phyloP scores from a whole-genome alignment of 2,797 vertebrate species.

The Sebastes minor region DNA sequence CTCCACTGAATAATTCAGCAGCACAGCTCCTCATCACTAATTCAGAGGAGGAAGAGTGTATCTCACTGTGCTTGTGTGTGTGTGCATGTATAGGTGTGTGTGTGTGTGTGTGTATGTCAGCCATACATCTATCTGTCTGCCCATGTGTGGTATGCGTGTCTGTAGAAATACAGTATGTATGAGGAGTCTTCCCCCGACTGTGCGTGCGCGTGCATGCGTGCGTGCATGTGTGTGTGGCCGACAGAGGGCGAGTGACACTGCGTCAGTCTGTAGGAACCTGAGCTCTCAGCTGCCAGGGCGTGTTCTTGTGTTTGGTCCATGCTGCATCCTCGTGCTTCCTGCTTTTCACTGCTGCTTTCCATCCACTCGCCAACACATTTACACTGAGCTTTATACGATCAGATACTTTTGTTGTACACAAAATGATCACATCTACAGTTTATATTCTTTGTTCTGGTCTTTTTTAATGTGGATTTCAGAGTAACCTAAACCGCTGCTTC shows the following conservation, averaged over 20 bases:
- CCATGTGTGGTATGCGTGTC: background rate
- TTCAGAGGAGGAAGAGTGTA: constrained; percentile 66
- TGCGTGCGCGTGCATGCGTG: background rate
- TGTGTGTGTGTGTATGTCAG: background rate
- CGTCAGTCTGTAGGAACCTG: constrained; percentile 48
- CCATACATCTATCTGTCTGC: background rate
- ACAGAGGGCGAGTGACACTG: constrained; percentile 40
- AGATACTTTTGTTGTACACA: background rate
- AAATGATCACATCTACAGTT: background rate
- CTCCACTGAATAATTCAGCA: constrained; percentile 76
- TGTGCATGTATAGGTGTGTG: background rate
- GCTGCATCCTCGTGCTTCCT: constrained; percentile 15
- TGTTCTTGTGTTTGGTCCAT: constrained; percentile 16
- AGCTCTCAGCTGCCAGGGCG: constrained; percentile 44
- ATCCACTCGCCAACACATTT: background rate
- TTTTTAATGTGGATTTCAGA: background rate
- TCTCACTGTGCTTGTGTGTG: constrained; percentile 23
- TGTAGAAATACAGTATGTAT: constrained; percentile 13
- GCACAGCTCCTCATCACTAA: constrained; percentile 72
- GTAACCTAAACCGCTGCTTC: background rate
- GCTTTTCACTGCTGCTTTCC: background rate
- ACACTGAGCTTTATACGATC: background rate
- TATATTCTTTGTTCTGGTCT: background rate
- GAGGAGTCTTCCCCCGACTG: background rate
- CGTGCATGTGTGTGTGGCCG: background rate